These are phyloP conservation scores for Pan troglodytes DNA, from an alignment of 2,113 vertebrate genomes.

Conservation along the genomic window DNA sequence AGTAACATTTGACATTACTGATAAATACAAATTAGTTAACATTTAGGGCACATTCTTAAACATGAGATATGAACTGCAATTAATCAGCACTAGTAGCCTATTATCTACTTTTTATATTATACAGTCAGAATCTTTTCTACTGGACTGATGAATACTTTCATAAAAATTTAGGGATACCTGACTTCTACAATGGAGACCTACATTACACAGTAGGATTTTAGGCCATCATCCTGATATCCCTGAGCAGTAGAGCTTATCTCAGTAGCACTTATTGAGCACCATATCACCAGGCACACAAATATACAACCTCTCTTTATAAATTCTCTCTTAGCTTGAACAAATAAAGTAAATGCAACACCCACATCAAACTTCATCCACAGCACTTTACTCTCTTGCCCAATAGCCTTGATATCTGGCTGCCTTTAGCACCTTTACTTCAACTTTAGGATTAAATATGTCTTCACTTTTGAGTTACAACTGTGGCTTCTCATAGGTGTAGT, in stretches of 20 bases:
- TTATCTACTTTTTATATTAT: background rate
- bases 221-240: background rate
- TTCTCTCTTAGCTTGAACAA: background rate
- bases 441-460: background rate
- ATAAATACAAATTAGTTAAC: background rate
- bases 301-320: background rate
- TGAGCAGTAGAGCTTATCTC: background rate
- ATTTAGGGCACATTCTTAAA: background rate
- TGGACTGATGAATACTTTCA: background rate
- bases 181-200: background rate
- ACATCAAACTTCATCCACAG: background rate
- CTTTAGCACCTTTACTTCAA: background rate
- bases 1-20: background rate
- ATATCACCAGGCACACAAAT: background rate
- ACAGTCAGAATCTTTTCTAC: background rate
- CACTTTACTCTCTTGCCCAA: background rate
- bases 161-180: background rate
- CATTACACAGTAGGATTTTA: background rate
- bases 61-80: background rate
- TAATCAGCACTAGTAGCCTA: background rate
- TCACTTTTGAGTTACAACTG: background rate
- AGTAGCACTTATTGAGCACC: accelerated
- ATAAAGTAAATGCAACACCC: background rate
- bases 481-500: background rate
- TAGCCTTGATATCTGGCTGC: background rate